These are phyloP conservation scores for Acleris emargana DNA, from an alignment of 2,888 invertebrate genomes.

Conservation along the genomic window DNA sequence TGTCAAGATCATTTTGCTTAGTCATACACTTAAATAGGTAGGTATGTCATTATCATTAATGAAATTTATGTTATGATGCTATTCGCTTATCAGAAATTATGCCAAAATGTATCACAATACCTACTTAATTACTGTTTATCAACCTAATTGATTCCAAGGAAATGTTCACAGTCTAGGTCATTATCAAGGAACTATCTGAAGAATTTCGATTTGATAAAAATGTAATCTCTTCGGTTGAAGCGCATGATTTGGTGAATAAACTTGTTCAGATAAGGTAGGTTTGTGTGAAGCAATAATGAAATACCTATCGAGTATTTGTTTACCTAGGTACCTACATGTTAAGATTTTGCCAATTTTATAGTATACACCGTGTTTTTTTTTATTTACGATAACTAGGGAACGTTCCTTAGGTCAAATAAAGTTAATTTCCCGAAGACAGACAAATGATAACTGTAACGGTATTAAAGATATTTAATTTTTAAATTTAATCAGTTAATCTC, in stretches of 20 bases:
- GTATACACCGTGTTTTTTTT: too few relatives aligned
- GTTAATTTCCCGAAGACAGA: too few relatives aligned
- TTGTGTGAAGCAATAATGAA: neutral
- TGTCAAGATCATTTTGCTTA: neutral
- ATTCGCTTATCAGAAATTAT: constrained; percentile 22
- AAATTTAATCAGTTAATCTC: too few relatives aligned
- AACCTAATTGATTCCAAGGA: constrained; percentile 20
- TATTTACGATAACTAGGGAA: too few relatives aligned
- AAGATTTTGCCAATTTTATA: too few relatives aligned
- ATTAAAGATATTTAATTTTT: too few relatives aligned
- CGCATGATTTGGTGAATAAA: constrained; percentile 46
- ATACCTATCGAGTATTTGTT: too few relatives aligned
- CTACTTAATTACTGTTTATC: constrained; percentile 15
- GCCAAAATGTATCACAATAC: constrained; percentile 19
- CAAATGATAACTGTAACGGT: too few relatives aligned
- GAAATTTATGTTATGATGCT: constrained; percentile 8
- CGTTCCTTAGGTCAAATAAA: too few relatives aligned
- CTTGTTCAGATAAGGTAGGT: neutral
- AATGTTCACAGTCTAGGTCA: constrained; percentile 45
- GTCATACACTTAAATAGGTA: neutral
- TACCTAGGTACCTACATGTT: too few relatives aligned
- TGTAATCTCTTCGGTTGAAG: constrained; percentile 52
- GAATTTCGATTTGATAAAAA: constrained; percentile 58
- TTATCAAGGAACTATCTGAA: constrained; percentile 50
- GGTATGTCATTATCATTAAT: constrained; percentile 13